These are phyloP conservation scores for Venustaconcha ellipsiformis DNA, from an alignment of 1,140 invertebrate species.

Conservation along the genomic window DNA sequence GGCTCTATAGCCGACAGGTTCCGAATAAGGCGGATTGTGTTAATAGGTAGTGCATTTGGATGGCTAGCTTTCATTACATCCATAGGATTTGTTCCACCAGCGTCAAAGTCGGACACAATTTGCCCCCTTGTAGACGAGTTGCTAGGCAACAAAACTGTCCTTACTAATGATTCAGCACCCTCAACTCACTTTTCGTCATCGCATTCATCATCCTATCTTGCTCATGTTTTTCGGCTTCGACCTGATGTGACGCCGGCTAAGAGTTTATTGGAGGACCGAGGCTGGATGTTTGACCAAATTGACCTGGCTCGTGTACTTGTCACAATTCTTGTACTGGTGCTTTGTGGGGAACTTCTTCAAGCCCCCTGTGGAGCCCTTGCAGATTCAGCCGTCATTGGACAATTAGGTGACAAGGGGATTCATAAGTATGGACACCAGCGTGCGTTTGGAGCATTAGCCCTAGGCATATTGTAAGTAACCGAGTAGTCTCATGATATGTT, in stretches of 20 bases:
- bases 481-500: no score
- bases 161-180: neutral
- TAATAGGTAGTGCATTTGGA: slow-evolving; percentile 20
- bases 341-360: slow-evolving; percentile 28
- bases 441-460: slow-evolving; percentile 25
- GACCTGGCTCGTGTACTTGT: slow-evolving; percentile 5
- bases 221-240: neutral
- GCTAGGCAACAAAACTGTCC: neutral
- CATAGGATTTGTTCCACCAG: slow-evolving; percentile 22
- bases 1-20: slow-evolving; percentile 27
- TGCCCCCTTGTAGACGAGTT: slow-evolving; percentile 17
- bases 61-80: slow-evolving; percentile 24
- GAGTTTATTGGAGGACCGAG: slow-evolving; percentile 28
- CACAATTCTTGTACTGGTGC: slow-evolving; percentile 18
- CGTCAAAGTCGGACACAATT: slow-evolving; percentile 7
- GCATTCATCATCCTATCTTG: neutral
- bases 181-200: slow-evolving; percentile 2
- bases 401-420: slow-evolving; percentile 16
- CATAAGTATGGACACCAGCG: slow-evolving; percentile 31
- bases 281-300: slow-evolving; percentile 18
- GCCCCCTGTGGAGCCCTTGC: slow-evolving; percentile 27
- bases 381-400: slow-evolving; percentile 26
- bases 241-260: slow-evolving; percentile 10
- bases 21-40: slow-evolving; percentile 19
- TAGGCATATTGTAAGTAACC: slow-evolving; percentile 22